Evolutionary conservation across 2,797 vertebrate species (phyloP), one percentile per base, ranked within the genome.

Genomic region (Malacoraja senta): DNA sequence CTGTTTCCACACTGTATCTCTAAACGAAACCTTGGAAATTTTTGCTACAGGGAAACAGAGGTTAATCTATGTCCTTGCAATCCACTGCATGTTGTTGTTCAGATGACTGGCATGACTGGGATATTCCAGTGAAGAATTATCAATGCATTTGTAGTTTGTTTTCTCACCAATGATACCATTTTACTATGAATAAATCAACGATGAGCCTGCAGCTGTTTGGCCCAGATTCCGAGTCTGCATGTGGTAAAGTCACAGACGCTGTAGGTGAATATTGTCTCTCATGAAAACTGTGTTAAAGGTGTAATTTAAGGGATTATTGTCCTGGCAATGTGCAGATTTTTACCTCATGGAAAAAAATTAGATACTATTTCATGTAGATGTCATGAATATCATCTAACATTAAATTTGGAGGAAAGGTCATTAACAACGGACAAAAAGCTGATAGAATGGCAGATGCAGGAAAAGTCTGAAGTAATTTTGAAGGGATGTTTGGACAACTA

Each of bases 201-300:
- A 8, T 44, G 38, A 63, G 83, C 83, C 83, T 63, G 15, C 83
- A 86, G 58, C 58, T 86, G 29, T 86, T 86, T 86, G 83, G 83
- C 83, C 83, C 58, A 86, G 83, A 63, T 86, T 86, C 83, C 29
- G 58, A 86, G 61, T 86, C 61, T 86, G 58, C 29, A 86, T 63
- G 29, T 65, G 83, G 29, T 32, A n/a, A 63, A 86, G 58, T 65
- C 83, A 86, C 58, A 86, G 61, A 65, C 63, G 29, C 13, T 29
- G 29, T 86, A 86, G 83, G 63, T 86, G 63, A 86, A 86, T 86
- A 29, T n/a, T 86, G 29, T 65, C n/a, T 61, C 58, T 86, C 4
- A 32, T 65, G n/a, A 86, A 65, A 65, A 86, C 19, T 4, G 15
- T 65, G 58, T 65, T 13, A 61, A 29, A 26, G 35, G 53, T 53